Base-by-base conservation (phyloP, 37 sponge, comb jelly and placozoan species). In the Oscarella lobularis region DNA sequence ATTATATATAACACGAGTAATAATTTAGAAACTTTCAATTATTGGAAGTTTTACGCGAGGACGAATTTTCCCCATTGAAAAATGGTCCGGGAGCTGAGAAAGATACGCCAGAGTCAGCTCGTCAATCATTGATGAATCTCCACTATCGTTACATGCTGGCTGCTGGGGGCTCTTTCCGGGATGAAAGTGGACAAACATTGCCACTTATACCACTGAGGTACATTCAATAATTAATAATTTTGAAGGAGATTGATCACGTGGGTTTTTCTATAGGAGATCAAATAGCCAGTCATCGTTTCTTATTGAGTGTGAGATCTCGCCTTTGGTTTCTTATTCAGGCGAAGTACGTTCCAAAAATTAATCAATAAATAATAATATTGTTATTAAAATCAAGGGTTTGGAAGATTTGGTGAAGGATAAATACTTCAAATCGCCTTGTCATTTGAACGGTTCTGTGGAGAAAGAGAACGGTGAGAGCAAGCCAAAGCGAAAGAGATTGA, bases 1-100 rank as follows among this genome's bases (percentile, higher is more conserved):
- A 48, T 48, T 48, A 48, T 48, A 27, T 9, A 48, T 48, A 27
- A 48, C 20, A 27, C 20, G 20, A 48, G 9, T 48, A 48, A 48
- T 48, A 27, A 48, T 48, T 48, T 32, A 91, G 92, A 38, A 67
- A 33, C 1, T 92, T 96, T 78, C 86, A 89, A 30, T 92, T 93
- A 1, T 80, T 96, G 36, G 98, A 96, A 38, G 94, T 96, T 2
- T 75, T 80, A 33, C 79, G 97, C 38, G 85, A 89, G 37, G 93
- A 96, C 48, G 97, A 96, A 79, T 96, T 96, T 67, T 85, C 90
- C 75, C 98, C 98, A 0, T 74, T 96, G 35, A 96, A 96, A 80
- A 96, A 93, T 82, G 86, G 77, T n/a, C 84, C 85, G 3, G 94
- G 89, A 1, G 83, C 88, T 0, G 82, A 76, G 38, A 93, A 85